Conservation (phyloP, 2,888 invertebrate species). For the Mactromeris polynyma region DNA sequence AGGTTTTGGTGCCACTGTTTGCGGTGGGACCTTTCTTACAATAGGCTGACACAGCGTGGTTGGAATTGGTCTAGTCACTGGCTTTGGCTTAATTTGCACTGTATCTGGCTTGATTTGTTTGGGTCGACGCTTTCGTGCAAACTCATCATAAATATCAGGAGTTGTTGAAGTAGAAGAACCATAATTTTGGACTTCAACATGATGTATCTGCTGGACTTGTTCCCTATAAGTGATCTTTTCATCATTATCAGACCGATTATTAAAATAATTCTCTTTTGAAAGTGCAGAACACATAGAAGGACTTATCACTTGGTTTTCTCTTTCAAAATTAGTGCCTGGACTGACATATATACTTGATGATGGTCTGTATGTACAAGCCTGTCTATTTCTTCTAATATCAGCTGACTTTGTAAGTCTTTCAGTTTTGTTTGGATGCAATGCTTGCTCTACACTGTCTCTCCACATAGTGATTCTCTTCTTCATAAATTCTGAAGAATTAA, state of each 20-base stretch:
- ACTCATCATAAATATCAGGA: conserved; percentile 68
- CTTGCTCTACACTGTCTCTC: conserved; percentile 29
- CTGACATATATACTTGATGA: conserved; percentile 29
- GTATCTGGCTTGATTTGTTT: conserved; percentile 37
- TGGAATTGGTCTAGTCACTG: conserved; percentile 17
- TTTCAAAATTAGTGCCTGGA: neutral
- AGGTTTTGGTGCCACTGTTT: neutral
- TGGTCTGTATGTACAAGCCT: conserved; percentile 30
- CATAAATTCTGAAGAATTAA: conserved; percentile 41
- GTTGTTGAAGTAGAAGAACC: conserved; percentile 65
- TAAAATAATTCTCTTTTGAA: neutral
- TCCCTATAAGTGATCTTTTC: neutral
- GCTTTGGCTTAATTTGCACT: conserved; percentile 35
- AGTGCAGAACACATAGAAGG: neutral
- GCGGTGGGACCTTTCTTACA: neutral
- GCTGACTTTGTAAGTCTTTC: conserved; percentile 32
- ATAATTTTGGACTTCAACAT: conserved; percentile 41
- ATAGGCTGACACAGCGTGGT: conserved; percentile 14
- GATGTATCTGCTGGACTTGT: neutral
- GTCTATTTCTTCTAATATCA: conserved; percentile 17
- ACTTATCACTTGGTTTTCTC: neutral
- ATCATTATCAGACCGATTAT: neutral
- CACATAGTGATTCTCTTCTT: conserved; percentile 50
- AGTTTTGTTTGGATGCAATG: neutral
- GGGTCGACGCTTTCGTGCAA: conserved; percentile 60